These are phyloP conservation scores for Lampris incognitus DNA, from an alignment of 2,113 vertebrate genomes.

Conservation along the genomic window DNA sequence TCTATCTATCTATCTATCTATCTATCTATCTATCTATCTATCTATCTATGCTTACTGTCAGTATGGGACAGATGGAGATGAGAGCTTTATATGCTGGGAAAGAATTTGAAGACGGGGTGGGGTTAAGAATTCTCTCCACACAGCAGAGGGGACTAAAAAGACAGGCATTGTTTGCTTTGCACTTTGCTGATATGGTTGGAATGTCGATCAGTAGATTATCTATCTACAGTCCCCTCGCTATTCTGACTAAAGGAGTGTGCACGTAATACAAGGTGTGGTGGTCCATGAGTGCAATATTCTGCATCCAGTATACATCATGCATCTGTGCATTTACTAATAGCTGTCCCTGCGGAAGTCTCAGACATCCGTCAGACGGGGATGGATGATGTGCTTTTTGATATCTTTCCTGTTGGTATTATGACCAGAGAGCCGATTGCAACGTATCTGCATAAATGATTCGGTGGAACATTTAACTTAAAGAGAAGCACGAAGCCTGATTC, in stretches of 20 bases:
- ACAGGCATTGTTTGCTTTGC: slow-evolving; percentile 46
- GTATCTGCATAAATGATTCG: background rate
- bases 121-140: slow-evolving; percentile 7
- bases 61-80: background rate
- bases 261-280: too few species aligned
- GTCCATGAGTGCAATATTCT: too few species aligned
- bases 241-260: too few species aligned
- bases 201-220: slow-evolving; percentile 44
- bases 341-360: too few species aligned
- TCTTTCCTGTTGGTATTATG: background rate
- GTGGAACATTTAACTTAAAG: slow-evolving; percentile 1
- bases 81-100: background rate
- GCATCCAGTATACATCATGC: too few species aligned
- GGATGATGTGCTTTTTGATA: too few species aligned
- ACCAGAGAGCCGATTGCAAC: background rate
- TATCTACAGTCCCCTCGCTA: background rate
- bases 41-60: background rate
- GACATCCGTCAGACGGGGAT: too few species aligned
- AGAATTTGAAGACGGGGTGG: slow-evolving; percentile 29
- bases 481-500: slow-evolving; percentile 15
- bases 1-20: slow-evolving; percentile 18
- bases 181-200: slow-evolving; percentile 60
- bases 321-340: too few species aligned
- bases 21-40: slow-evolving; percentile 20
- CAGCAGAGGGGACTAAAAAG: slow-evolving; percentile 10